phyloP scores from a whole-genome alignment of 2,888 invertebrate species.

The Steromphala cineraria region DNA sequence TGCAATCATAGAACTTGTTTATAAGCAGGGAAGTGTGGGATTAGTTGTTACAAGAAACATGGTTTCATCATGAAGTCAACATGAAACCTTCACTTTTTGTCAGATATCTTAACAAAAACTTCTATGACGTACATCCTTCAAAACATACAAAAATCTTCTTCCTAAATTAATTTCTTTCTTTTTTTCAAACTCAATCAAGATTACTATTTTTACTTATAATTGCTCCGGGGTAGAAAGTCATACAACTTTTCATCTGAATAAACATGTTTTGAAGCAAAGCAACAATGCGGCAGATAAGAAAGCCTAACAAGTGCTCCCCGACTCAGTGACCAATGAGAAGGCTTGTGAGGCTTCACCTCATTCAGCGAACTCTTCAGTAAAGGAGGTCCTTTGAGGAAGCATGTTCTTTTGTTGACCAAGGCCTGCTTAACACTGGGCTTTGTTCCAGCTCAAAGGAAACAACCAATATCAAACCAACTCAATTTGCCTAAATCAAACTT shows the following conservation, averaged over 20 bases:
- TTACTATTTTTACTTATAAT: neutral
- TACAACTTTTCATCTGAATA: neutral
- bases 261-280: neutral
- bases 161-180: too few species aligned
- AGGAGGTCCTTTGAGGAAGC: neutral
- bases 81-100: too few species aligned
- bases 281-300: neutral
- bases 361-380: neutral
- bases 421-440: neutral
- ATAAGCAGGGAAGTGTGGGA: too few species aligned
- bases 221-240: neutral
- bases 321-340: neutral
- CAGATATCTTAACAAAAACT: too few species aligned
- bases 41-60: too few species aligned
- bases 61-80: too few species aligned
- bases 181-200: too few species aligned
- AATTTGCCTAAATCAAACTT: constrained; percentile 17
- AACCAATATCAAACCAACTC: constrained; percentile 6
- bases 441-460: neutral
- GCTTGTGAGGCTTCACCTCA: neutral
- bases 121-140: too few species aligned
- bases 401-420: neutral
- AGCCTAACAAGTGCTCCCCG: neutral
- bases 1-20: too few species aligned
- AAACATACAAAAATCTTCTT: too few species aligned